Base-by-base conservation (phyloP, 2,797 vertebrate species). In the Ateles fusciceps region DNA sequence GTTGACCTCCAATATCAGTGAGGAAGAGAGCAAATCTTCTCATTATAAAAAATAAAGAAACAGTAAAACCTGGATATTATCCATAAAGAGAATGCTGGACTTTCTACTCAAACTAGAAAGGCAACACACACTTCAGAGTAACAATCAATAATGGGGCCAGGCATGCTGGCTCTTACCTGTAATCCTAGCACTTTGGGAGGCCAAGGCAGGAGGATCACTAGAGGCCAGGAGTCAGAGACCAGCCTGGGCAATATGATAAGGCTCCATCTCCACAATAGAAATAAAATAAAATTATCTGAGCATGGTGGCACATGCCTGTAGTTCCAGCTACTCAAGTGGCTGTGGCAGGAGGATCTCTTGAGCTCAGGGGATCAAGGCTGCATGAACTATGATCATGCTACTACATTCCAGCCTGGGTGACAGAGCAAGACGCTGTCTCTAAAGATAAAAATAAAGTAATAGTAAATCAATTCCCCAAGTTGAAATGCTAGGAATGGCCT, bases 71-170 rank as follows among this genome's bases (percentile, higher is more conserved):
- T 59, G n/a, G 64, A 21, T 30, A 42, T 50, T 13, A 68, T 52
- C 52, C 42, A 4, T 36, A 91, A 81, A 39, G 21, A 85, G 61
- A 94, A 50, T 28, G 48, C 5, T 42, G 22, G 80, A 50, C 71
- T 89, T 95, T 55, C 79, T 36, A 80, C 46, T 42, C 75, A 89
- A 92, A 85, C 59, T 61, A 85, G 46, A 84, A 96, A 68, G 24
- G 50, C 42, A 89, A 36, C 14, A 13, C n/a, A 71, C 7, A 75
- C 44, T 96, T 92, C 36, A 64, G 83, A 81, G 50, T 26, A 78
- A 87, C 17, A 84, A 57, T 22, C 87, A 87, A 87, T 84, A 64
- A 64, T 8, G 30, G 30, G 30, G 68, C n/a, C 68, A 36, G 26
- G n/a, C 1, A n/a, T 11, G 33, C 19, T 5, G 68, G 9, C n/a